phyloP scores from a whole-genome alignment of 2,888 invertebrate genomes.

The Sacculina carcini region DNA sequence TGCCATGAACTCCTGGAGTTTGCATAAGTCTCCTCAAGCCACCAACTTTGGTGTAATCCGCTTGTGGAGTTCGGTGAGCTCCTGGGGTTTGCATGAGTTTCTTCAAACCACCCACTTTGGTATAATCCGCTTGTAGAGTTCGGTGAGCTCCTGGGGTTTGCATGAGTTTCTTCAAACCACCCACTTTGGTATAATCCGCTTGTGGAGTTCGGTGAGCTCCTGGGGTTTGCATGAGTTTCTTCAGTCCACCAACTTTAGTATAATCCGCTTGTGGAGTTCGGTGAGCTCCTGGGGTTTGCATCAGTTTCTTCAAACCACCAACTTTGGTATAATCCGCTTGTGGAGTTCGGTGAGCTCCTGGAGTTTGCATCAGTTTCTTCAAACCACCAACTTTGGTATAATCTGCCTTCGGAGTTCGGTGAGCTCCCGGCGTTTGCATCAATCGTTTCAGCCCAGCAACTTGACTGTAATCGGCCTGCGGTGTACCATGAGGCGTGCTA shows the following conservation, averaged over 20 bases:
- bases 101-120: background rate
- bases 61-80: background rate
- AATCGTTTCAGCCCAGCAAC: too few species aligned
- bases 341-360: background rate
- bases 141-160: conserved; percentile 1
- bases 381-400: conserved; percentile 11
- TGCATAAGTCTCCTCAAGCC: background rate
- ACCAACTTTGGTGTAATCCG: background rate
- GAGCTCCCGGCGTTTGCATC: background rate
- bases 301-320: background rate
- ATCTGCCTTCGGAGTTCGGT: conserved; percentile 9
- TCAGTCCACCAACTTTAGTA: background rate
- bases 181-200: background rate
- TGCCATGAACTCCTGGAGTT: conserved; percentile 4
- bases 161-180: background rate
- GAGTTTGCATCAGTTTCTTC: conserved; percentile 8
- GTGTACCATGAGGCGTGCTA: too few species aligned
- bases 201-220: background rate
- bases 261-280: background rate
- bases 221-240: conserved; percentile 1
- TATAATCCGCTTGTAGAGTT: background rate
- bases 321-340: background rate
- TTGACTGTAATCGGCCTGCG: too few species aligned
- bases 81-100: background rate
- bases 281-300: conserved; percentile 1